Base-by-base conservation (phyloP, 1,140 invertebrate genomes). In the Cyrtorhinus lividipennis region DNA sequence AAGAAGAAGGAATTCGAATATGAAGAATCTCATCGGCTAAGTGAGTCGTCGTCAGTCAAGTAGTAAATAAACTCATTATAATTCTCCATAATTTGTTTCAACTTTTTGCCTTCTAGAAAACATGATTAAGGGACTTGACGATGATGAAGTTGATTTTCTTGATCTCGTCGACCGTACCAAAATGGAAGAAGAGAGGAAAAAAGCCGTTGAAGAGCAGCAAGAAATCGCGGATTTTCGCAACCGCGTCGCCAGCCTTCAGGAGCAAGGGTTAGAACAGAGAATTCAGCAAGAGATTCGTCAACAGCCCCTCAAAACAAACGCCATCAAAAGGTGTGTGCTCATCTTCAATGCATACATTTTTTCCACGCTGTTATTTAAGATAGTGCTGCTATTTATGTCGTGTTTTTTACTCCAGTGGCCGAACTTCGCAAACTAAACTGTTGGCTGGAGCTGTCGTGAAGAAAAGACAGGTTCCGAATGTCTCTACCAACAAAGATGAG, bases 141-240 rank as follows among this genome's bases (percentile, higher is more conserved):
- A 94, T 72, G 94, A 97, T 75, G 94, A 97, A 78, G 85, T 93
- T 0, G 85, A 92, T 66, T 97, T 96, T 74, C 75, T 97, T 8
- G 90, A 96, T 69, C 77, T 90, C 56, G 88, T 96, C 8, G 89
- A 94, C 74, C 78, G 84, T 65, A 86, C 83, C 20, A 92, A 91
- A 77, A 78, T 90, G 30, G 85, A 88, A 64, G 85, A 87, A 38
- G 90, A 93, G 66, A 79, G 83, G 62, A 84, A 85, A 71, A 88
- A 90, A 64, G 79, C 81, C 69, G 72, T 84, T 30, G 88, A 93
- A 71, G 91, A 94, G 71, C 81, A 84, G 68, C 77, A 81, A 66
- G 87, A 91, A 72, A 81, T 94, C 68, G 78, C 82, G 66, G 89
- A 92, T 71, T 95, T 88, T 72, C 83, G 90, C 73, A 85, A 79